Evolutionary conservation across 2,113 vertebrate genomes (phyloP).

Genomic region (Pluvianellus socialis): DNA sequence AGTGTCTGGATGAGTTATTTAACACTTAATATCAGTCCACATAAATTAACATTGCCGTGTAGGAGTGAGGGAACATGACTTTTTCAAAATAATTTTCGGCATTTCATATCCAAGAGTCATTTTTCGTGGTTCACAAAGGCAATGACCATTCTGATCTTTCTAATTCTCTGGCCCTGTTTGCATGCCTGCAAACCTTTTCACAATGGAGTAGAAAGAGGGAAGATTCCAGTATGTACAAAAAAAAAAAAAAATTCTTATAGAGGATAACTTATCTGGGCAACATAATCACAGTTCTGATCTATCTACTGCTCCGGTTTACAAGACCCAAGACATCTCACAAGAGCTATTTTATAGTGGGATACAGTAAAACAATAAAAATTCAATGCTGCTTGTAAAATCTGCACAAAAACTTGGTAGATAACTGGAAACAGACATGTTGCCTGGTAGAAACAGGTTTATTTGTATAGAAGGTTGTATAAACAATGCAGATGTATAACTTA

Average conservation of each 20-base stretch:
- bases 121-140: slow-evolving; percentile 18
- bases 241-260: neutral
- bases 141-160: neutral
- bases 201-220: neutral
- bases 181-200: neutral
- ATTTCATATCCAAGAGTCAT: slow-evolving; percentile 33
- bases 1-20: slow-evolving; percentile 52
- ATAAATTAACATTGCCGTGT: slow-evolving; percentile 7
- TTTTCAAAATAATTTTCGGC: slow-evolving; percentile 35
- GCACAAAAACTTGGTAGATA: neutral
- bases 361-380: slow-evolving; percentile 11
- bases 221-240: neutral
- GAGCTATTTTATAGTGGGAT: neutral
- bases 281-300: neutral
- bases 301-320: neutral
- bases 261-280: neutral
- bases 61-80: slow-evolving; percentile 24
- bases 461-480: neutral
- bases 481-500: neutral
- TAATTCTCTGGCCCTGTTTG: neutral
- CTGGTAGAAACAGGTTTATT: neutral
- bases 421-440: slow-evolving; percentile 27
- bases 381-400: slow-evolving; percentile 11
- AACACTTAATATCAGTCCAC: slow-evolving; percentile 36
- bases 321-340: neutral